A percentile compares a stretch with the other conserved stretches of the same genome.
phyloP scores from a whole-genome alignment of 2,888 invertebrate genomes.

The Xylophagus ater region DNA sequence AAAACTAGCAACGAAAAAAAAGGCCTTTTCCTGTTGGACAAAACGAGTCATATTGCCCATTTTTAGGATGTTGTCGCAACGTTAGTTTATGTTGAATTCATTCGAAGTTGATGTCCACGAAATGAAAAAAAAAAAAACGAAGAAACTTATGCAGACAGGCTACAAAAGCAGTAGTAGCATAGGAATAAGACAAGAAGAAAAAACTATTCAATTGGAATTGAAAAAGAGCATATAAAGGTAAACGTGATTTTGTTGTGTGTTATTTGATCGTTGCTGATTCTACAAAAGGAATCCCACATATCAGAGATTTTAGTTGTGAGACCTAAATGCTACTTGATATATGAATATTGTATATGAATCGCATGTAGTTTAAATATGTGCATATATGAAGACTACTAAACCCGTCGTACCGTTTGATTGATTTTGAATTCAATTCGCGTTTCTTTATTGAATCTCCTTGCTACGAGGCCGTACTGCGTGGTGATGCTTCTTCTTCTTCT shows the following conservation, averaged over 20 bases:
- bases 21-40: slow-evolving; percentile 15
- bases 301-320: too few species aligned
- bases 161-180: slow-evolving; percentile 19
- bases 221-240: slow-evolving; percentile 11
- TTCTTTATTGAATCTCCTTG: slow-evolving; percentile 6
- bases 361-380: too few species aligned
- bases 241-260: slow-evolving; percentile 19
- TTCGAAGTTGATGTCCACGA: slow-evolving; percentile 10
- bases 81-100: slow-evolving; percentile 10
- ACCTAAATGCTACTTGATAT: too few species aligned
- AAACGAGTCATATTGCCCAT: slow-evolving; percentile 27
- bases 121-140: slow-evolving; percentile 10
- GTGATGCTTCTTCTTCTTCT: too few species aligned
- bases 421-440: slow-evolving; percentile 20
- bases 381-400: too few species aligned
- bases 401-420: slow-evolving; percentile 20
- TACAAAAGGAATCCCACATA: too few species aligned
- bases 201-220: slow-evolving; percentile 9
- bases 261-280: too few species aligned
- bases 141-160: slow-evolving; percentile 18
- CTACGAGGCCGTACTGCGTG: too few species aligned
- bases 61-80: slow-evolving; percentile 24
- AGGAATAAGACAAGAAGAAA: slow-evolving; percentile 10
- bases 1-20: slow-evolving; percentile 11
- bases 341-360: too few species aligned